These are phyloP conservation scores for Microcaecilia unicolor DNA, from an alignment of 2,797 vertebrate species.

Conservation along the genomic window DNA sequence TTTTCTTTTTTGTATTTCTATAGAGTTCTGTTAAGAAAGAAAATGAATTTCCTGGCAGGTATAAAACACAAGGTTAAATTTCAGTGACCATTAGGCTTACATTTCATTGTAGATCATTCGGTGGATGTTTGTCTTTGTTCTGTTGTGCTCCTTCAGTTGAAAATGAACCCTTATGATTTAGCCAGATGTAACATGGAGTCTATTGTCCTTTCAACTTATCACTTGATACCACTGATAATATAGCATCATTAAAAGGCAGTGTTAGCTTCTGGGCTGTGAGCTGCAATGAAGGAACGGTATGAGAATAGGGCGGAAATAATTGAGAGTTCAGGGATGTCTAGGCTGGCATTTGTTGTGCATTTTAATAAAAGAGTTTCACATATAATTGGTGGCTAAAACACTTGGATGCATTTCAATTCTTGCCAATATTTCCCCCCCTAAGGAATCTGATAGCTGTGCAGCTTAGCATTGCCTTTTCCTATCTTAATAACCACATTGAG, in stretches of 20 bases:
- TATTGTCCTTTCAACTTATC: slow-evolving; percentile 47
- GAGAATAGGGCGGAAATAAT: slow-evolving; percentile 72
- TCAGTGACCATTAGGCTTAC: slow-evolving; percentile 11
- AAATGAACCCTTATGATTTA: slow-evolving; percentile 24
- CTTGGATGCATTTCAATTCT: slow-evolving; percentile 56
- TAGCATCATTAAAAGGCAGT: slow-evolving; percentile 67
- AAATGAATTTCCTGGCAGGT: slow-evolving; percentile 6
- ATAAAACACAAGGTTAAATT: slow-evolving; percentile 25
- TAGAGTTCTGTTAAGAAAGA: slow-evolving; percentile 6
- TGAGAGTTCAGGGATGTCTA: slow-evolving; percentile 60
- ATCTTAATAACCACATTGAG: slow-evolving; percentile 71
- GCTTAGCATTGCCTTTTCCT: slow-evolving; percentile 54
- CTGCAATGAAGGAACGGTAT: slow-evolving; percentile 52
- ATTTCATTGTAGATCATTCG: slow-evolving; percentile 27
- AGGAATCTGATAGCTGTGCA: slow-evolving; percentile 44
- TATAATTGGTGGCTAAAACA: slow-evolving; percentile 74
- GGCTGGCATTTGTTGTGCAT: slow-evolving; percentile 53
- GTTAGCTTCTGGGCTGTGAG: slow-evolving; percentile 56
- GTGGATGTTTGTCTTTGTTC: slow-evolving; percentile 38
- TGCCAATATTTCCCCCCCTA: slow-evolving; percentile 36
- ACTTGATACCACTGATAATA: slow-evolving; percentile 34
- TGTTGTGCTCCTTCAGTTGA: slow-evolving; percentile 43
- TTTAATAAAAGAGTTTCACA: slow-evolving; percentile 67
- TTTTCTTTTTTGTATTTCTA: background rate
- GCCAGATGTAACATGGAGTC: no score